phyloP scores from a whole-genome alignment of 2,113 vertebrate species.

The Tauraco erythrolophus region DNA sequence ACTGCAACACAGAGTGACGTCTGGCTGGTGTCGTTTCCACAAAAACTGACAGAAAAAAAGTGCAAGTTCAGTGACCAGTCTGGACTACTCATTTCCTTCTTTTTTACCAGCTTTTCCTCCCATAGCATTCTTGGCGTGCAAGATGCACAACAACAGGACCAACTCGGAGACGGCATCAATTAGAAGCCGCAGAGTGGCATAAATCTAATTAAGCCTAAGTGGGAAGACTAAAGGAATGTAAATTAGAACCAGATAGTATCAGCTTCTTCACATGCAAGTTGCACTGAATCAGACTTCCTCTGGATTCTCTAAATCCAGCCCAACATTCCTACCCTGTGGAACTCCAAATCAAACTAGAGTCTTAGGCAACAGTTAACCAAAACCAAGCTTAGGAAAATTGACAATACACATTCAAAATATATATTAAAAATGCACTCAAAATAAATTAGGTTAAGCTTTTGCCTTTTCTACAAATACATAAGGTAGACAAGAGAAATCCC shows the following conservation, averaged over 20 bases:
- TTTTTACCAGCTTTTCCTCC: not conserved
- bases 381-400: not conserved
- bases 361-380: not conserved
- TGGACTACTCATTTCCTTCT: not conserved
- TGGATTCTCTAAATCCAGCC: not conserved
- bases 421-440: not conserved
- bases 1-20: accelerated
- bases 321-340: not conserved
- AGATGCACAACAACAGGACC: not conserved
- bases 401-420: not conserved
- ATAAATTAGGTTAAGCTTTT: not conserved
- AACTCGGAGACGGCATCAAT: not conserved
- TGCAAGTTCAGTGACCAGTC: not conserved
- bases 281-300: not conserved
- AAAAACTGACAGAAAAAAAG: not conserved
- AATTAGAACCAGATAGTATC: conserved; percentile 46
- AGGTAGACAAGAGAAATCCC: not conserved
- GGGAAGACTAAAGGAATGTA: conserved; percentile 38
- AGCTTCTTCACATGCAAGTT: not conserved
- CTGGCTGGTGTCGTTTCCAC: not conserved
- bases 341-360: not conserved
- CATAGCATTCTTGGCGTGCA: not conserved
- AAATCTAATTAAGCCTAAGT: conserved; percentile 49
- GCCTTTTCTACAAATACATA: not conserved
- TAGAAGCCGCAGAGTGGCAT: conserved; percentile 7